Evolutionary conservation across 2,113 vertebrate genomes (phyloP).

Genomic region (Periophthalmodon schlosseri): DNA sequence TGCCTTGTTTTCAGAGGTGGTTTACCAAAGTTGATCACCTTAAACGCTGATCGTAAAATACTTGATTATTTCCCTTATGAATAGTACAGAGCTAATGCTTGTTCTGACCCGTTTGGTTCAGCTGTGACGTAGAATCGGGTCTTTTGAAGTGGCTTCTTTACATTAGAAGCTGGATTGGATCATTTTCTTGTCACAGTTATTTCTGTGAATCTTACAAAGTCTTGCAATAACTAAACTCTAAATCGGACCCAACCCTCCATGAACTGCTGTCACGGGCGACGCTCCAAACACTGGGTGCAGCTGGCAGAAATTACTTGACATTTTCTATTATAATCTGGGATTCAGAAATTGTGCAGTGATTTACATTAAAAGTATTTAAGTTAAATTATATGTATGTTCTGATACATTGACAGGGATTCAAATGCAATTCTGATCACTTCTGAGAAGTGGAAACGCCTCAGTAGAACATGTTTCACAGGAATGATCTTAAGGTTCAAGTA

Average conservation of each 20-base stretch:
- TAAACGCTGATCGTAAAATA: constrained; percentile 24
- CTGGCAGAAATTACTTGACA: constrained; percentile 48
- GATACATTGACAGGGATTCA: constrained; percentile 73
- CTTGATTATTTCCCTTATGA: constrained; percentile 32
- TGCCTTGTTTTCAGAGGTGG: constrained; percentile 36
- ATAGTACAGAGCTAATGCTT: constrained; percentile 23
- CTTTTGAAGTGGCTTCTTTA: constrained; percentile 38
- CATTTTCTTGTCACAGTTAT: constrained; percentile 11
- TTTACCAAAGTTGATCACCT: constrained; percentile 54
- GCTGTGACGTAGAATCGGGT: constrained; percentile 27
- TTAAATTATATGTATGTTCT: constrained; percentile 67
- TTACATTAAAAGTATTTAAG: constrained; percentile 68
- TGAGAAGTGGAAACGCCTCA: constrained; percentile 77
- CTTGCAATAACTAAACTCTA: constrained; percentile 56
- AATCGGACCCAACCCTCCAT: constrained; percentile 38
- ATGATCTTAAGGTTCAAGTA: constrained; percentile 24
- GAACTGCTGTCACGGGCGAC: constrained; percentile 37
- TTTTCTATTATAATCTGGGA: constrained; percentile 60
- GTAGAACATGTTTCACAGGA: constrained; percentile 48
- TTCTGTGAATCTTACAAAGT: constrained; percentile 25
- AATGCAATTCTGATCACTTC: constrained; percentile 79
- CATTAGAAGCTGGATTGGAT: constrained; percentile 34
- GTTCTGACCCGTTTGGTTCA: constrained; percentile 24
- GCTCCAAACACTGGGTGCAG: constrained; percentile 43
- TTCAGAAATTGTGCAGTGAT: constrained; percentile 66